Conservation (phyloP, 2,888 invertebrate species). For the Andrena praecox region DNA sequence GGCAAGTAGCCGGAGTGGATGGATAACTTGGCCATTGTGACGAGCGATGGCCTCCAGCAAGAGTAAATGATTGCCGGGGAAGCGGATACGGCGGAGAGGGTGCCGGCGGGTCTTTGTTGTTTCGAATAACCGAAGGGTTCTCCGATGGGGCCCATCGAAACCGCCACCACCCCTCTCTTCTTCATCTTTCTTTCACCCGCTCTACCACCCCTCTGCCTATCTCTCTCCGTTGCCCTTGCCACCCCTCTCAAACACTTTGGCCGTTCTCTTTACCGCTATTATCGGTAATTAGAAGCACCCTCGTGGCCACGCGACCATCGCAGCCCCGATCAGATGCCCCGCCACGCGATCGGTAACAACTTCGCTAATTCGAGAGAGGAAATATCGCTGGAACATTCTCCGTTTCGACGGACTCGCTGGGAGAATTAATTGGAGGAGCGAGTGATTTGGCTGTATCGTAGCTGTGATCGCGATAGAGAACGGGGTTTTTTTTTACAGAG, state of each 20-base stretch:
- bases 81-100: conserved; percentile 78
- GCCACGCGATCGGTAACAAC: conserved; percentile 63
- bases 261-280: conserved; percentile 74
- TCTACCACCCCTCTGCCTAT: conserved; percentile 19
- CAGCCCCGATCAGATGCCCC: conserved; percentile 38
- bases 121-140: conserved; percentile 82
- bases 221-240: conserved; percentile 48
- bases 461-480: not conserved
- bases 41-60: conserved; percentile 82
- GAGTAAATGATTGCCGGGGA: conserved; percentile 83
- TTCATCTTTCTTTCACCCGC: conserved; percentile 13
- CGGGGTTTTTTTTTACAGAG: not conserved
- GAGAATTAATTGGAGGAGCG: conserved; percentile 40
- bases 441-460: conserved; percentile 34
- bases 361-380: conserved; percentile 64
- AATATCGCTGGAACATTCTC: conserved; percentile 26
- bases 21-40: conserved; percentile 84
- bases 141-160: conserved; percentile 75
- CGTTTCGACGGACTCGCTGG: not conserved
- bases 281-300: conserved; percentile 83
- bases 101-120: conserved; percentile 83
- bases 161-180: conserved; percentile 53
- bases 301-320: conserved; percentile 83
- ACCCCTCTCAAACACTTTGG: conserved; percentile 45
- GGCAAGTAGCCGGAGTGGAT: conserved; percentile 82